Percentiles rank a stretch among this genome's conserved stretches.
These are phyloP conservation scores for Sylvilagus floridanus DNA, from an alignment of 2,797 vertebrate genomes.

Conservation along the genomic window DNA sequence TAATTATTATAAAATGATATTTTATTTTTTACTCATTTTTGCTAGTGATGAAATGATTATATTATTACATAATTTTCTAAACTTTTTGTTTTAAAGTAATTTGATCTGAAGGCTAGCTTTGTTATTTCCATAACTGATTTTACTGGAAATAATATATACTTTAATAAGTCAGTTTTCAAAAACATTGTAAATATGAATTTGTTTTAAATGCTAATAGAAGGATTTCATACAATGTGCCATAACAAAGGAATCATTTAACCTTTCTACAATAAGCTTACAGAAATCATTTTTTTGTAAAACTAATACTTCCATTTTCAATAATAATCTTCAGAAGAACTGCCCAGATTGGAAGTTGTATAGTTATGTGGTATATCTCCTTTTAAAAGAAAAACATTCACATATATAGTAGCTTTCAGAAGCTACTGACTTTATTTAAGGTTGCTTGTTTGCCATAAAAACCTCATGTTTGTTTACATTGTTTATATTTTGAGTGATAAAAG, in stretches of 20 bases:
- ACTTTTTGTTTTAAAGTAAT: constrained; percentile 62
- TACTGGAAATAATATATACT: constrained; percentile 3
- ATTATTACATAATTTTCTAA: constrained; percentile 58
- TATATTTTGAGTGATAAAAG: constrained; percentile 50
- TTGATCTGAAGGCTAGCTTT: constrained; percentile 52
- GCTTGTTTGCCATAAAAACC: constrained; percentile 26
- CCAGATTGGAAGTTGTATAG: background rate
- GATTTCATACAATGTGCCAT: background rate
- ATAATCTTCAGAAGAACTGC: constrained; percentile 9
- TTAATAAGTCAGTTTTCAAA: constrained; percentile 42
- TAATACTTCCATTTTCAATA: constrained; percentile 26
- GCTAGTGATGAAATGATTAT: constrained; percentile 63
- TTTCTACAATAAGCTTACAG: background rate
- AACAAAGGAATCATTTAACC: no score
- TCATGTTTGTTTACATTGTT: constrained; percentile 35
- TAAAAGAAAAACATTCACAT: constrained; percentile 12
- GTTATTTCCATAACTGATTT: constrained; percentile 58
- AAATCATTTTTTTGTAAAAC: constrained; percentile 46
- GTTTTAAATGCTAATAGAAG: constrained; percentile 54
- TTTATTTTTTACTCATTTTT: constrained; percentile 41
- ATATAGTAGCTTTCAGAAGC: background rate
- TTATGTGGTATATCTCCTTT: background rate
- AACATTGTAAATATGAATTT: constrained; percentile 38
- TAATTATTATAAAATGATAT: constrained; percentile 39
- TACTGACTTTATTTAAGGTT: constrained; percentile 19